phyloP scores from a whole-genome alignment of 2,113 vertebrate genomes.

The Pachypanchax playfairii region DNA sequence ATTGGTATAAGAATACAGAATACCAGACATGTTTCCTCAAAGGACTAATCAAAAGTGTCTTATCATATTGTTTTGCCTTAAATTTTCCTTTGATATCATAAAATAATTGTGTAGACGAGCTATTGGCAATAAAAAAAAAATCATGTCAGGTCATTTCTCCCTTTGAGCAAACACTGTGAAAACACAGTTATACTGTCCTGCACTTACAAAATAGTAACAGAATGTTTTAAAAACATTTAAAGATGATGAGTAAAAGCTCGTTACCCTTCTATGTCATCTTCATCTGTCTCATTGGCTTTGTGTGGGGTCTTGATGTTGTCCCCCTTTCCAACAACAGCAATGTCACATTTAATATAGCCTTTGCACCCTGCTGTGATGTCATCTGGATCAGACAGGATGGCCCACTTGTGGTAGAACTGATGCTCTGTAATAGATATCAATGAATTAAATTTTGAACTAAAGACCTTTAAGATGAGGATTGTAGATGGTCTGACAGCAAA shows the following conservation, averaged over 20 bases:
- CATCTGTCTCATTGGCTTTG: constrained; percentile 92
- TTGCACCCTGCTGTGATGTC: constrained; percentile 93
- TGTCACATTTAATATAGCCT: constrained; percentile 94
- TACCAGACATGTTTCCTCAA: too few species aligned
- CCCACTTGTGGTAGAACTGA: constrained; percentile 98
- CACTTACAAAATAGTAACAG: too few species aligned
- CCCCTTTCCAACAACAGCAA: constrained; percentile 93
- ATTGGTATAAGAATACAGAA: too few species aligned
- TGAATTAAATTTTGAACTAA: not conserved
- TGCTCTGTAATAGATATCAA: constrained; percentile 82
- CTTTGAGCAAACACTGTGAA: not conserved
- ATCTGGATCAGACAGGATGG: constrained; percentile 90
- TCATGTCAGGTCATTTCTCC: not conserved
- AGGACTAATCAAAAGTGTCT: too few species aligned
- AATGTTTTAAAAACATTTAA: not conserved
- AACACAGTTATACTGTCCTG: not conserved
- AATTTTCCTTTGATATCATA: too few species aligned
- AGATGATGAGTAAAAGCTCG: not conserved
- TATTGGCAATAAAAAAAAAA: not conserved
- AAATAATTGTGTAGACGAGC: too few species aligned
- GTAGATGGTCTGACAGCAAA: not conserved
- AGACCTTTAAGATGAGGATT: not conserved
- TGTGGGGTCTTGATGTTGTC: constrained; percentile 97
- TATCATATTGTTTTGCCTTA: too few species aligned
- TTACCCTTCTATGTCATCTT: constrained; percentile 96